These are phyloP conservation scores for Petromus typicus DNA, from an alignment of 2,113 vertebrate species.

Conservation along the genomic window DNA sequence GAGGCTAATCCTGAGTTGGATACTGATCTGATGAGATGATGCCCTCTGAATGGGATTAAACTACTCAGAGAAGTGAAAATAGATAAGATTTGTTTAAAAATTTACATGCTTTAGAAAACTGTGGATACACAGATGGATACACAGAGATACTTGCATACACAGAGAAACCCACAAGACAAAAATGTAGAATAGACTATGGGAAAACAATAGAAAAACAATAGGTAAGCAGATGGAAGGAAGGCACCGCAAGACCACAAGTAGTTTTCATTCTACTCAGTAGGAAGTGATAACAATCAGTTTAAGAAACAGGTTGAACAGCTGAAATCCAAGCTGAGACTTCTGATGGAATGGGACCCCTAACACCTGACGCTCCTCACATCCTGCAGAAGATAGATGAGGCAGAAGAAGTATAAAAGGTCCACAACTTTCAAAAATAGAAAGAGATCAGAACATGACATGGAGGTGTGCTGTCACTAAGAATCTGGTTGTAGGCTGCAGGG, in stretches of 20 bases:
- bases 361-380: too few relatives aligned
- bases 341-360: neutral
- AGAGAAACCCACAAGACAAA: neutral
- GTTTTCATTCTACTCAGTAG: neutral
- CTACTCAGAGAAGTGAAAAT: slow-evolving; percentile 32
- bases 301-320: neutral
- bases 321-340: neutral
- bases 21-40: slow-evolving; percentile 51
- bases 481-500: neutral
- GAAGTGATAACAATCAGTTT: neutral
- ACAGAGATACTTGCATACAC: neutral
- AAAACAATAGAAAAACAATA: neutral
- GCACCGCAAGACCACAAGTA: neutral
- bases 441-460: neutral
- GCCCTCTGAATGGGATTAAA: slow-evolving; percentile 27
- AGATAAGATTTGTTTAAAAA: slow-evolving; percentile 45
- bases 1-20: slow-evolving; percentile 16
- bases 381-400: neutral
- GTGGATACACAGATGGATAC: neutral
- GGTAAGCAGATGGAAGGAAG: neutral
- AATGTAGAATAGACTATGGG: slow-evolving; percentile 1
- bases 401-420: neutral
- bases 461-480: neutral
- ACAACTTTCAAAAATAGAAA: neutral
- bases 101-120: slow-evolving; percentile 2